Percentiles rank a stretch among this genome's conserved stretches.
Evolutionary conservation across 2,113 vertebrate species (phyloP).

Genomic region (Pseudonaja textilis): DNA sequence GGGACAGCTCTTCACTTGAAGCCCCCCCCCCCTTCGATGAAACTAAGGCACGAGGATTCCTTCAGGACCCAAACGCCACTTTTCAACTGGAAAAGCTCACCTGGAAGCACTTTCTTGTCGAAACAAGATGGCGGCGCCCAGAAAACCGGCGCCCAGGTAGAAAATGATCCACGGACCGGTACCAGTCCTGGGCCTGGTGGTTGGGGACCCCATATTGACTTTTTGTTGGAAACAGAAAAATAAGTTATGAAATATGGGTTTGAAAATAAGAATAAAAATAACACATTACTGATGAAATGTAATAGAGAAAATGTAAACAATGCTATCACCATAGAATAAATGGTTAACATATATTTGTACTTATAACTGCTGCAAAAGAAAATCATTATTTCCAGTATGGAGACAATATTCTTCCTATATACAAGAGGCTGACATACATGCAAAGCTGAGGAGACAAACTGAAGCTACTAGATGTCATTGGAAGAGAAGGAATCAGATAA

Average conservation of each 20-base stretch:
- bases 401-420: background rate
- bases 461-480: background rate
- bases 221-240: background rate
- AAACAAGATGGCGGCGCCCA: too few species aligned
- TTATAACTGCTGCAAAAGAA: background rate
- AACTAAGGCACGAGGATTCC: too few species aligned
- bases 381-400: background rate
- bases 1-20: too few species aligned
- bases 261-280: background rate
- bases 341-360: background rate
- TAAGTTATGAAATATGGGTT: background rate
- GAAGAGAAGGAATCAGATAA: background rate
- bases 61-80: too few species aligned
- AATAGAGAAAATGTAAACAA: background rate
- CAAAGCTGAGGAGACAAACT: background rate
- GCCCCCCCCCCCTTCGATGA: too few species aligned
- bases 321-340: background rate
- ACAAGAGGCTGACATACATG: background rate
- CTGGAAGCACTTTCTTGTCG: too few species aligned
- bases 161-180: too few species aligned
- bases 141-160: too few species aligned
- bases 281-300: background rate
- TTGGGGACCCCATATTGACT: too few species aligned
- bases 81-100: too few species aligned
- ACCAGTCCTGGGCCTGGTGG: too few species aligned